Evolutionary conservation across 2,113 vertebrate species (phyloP).

Genomic region (Grammomys surdaster): DNA sequence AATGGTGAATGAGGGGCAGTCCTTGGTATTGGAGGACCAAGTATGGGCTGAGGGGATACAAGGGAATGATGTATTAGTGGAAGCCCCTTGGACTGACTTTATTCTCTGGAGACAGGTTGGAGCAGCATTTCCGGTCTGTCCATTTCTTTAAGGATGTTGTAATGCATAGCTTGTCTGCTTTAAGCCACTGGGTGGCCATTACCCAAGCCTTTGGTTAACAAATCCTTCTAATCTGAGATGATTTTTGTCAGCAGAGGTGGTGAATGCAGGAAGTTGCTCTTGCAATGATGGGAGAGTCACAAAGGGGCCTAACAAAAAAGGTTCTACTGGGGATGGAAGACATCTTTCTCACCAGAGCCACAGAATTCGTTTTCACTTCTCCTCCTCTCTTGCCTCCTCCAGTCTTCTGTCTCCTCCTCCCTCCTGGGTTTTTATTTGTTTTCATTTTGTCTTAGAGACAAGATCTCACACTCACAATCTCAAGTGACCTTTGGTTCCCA

Average conservation of each 20-base stretch:
- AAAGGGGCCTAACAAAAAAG: not conserved
- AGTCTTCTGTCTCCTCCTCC: not conserved
- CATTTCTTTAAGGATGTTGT: constrained; percentile 6
- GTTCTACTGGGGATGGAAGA: not conserved
- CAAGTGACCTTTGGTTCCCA: not conserved
- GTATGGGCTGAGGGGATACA: not conserved
- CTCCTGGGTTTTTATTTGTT: too few relatives aligned
- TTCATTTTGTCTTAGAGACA: not conserved
- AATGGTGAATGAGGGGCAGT: not conserved
- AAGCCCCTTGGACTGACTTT: not conserved
- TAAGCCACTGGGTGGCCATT: not conserved
- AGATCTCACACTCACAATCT: not conserved
- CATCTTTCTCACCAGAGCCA: not conserved
- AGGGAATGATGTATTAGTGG: not conserved
- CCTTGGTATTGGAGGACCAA: not conserved
- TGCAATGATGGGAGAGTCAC: not conserved
- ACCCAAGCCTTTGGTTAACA: not conserved
- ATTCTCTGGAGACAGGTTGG: not conserved
- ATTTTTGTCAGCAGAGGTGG: not conserved
- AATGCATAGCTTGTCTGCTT: not conserved
- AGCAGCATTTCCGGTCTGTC: not conserved
- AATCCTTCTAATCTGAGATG: not conserved
- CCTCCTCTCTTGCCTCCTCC: not conserved
- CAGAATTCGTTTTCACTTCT: not conserved
- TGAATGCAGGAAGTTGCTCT: not conserved